Evolutionary conservation across 1,140 invertebrate species (phyloP).

Genomic region (Drosophila ogumai): DNA sequence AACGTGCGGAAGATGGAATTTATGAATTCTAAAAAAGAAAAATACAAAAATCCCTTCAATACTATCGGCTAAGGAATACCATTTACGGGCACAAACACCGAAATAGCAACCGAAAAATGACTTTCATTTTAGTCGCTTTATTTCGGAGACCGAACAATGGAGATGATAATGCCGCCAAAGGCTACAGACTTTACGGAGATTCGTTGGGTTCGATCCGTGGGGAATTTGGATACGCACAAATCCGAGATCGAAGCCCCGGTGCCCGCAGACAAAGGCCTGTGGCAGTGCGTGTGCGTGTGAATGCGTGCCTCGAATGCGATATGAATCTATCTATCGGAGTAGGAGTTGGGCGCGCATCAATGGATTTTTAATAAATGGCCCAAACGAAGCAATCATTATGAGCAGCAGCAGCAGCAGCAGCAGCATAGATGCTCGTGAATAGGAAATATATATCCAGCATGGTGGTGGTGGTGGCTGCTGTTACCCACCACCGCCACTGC

Average conservation of each 20-base stretch:
- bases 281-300: constrained; percentile 59
- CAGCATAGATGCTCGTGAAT: constrained; percentile 67
- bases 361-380: constrained; percentile 78
- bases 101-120: constrained; percentile 67
- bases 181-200: constrained; percentile 32
- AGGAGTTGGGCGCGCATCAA: constrained; percentile 55
- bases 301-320: constrained; percentile 75
- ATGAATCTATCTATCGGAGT: constrained; percentile 61
- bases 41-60: not conserved
- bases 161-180: constrained; percentile 65
- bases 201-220: constrained; percentile 57
- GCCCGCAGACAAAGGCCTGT: constrained; percentile 44
- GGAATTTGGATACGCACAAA: constrained; percentile 79
- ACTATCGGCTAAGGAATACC: constrained; percentile 36
- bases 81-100: constrained; percentile 36
- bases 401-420: constrained; percentile 38
- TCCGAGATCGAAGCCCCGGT: constrained; percentile 27
- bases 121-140: constrained; percentile 74
- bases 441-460: constrained; percentile 57
- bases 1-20: constrained; percentile 44
- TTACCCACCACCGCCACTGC: not conserved
- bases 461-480: constrained; percentile 34
- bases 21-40: constrained; percentile 12
- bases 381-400: constrained; percentile 57
- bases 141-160: constrained; percentile 48